Base-by-base conservation (phyloP, 1,140 invertebrate species). In the Drosophila watanabei region DNA sequence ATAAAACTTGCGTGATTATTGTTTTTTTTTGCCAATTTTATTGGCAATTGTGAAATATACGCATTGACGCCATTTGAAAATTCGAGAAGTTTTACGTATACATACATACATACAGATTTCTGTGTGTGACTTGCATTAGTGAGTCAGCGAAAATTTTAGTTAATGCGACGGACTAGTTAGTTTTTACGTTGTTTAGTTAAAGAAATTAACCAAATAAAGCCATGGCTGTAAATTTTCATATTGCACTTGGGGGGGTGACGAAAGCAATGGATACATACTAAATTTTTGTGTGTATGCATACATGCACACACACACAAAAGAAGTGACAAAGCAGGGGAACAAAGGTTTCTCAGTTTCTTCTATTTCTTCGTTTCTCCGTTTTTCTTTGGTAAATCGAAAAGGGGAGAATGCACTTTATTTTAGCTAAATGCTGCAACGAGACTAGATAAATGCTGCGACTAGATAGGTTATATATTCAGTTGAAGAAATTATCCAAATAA, bases 301-400 rank as follows among this genome's bases (percentile, higher is more conserved):
- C 14, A 28, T 28, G 20, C 51, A 45, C 7, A 28, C 37, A 37
- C 48, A 54, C 43, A 28, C 30, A 71, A 2, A 32, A 41, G 43
- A 52, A 43, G 20, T 78, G 75, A 66, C 62, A 20, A 48, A 54
- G 49, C 59, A 45, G 46, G 39, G 46, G 35, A 79, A 79, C 75
- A 71, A 79, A 64, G 75, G 76, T 79, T 71, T 79, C 20, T 41
- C 20, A 51, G 18, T 51, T 32, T 51, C 59, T n/a, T 14, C 18
- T 68, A 46, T 58, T 51, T 57, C 52, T 49, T 54, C 37, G 46
- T 49, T 75, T 45, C 18, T 48, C 37, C 11, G 4, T 52, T 60
- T 49, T 2, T 24, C 49, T 58, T 78, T 68, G 6, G 16, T 28
- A 3, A 54, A 9, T 4, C 14, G 13, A 16, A 24, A 24, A 24